phyloP scores from a whole-genome alignment of 2,888 invertebrate species.

The Drosophila mulleri region DNA sequence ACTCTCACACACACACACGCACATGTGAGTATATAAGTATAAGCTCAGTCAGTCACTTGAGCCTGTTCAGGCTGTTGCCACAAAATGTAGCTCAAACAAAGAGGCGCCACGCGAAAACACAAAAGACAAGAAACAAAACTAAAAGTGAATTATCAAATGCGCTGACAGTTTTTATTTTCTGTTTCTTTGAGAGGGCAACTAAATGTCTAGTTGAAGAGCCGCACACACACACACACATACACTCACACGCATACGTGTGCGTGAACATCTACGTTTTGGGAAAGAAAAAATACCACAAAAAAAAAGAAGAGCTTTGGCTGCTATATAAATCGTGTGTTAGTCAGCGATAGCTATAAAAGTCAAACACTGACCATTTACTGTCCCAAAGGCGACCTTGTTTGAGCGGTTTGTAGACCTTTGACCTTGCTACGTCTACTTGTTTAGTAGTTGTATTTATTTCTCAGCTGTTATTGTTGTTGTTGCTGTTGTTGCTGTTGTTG shows the following conservation, averaged over 20 bases:
- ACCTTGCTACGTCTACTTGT: slow-evolving; percentile 69
- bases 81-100: slow-evolving; percentile 60
- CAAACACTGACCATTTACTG: slow-evolving; percentile 76
- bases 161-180: slow-evolving; percentile 70
- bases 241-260: not conserved
- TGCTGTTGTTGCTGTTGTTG: slow-evolving; percentile 34
- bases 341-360: slow-evolving; percentile 70
- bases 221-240: not conserved
- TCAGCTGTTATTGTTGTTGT: slow-evolving; percentile 30
- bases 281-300: not conserved
- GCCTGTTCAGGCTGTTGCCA: slow-evolving; percentile 72
- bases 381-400: slow-evolving; percentile 67
- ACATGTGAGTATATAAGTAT: slow-evolving; percentile 8
- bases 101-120: slow-evolving; percentile 63
- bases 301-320: slow-evolving; percentile 20
- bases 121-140: slow-evolving; percentile 26
- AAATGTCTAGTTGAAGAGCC: slow-evolving; percentile 19
- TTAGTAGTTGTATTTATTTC: slow-evolving; percentile 45
- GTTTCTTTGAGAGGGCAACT: slow-evolving; percentile 47
- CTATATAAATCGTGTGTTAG: slow-evolving; percentile 73
- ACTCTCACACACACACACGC: slow-evolving; percentile 2
- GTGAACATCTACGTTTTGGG: not conserved
- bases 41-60: slow-evolving; percentile 51
- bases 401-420: slow-evolving; percentile 76
- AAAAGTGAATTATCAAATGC: slow-evolving; percentile 74